phyloP scores from a whole-genome alignment of 2,113 vertebrate genomes.

The Neofelis nebulosa region DNA sequence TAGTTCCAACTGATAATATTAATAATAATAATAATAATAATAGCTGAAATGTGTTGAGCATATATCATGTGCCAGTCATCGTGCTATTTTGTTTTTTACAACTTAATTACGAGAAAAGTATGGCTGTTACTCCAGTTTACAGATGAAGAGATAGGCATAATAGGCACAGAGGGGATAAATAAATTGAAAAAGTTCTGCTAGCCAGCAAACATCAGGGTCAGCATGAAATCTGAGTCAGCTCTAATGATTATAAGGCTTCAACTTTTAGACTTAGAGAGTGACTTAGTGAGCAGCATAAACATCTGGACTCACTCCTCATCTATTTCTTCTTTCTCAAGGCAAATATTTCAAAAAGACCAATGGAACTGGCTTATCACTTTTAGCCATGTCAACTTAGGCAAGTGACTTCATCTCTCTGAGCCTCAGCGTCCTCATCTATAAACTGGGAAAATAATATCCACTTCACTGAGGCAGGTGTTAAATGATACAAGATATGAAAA shows the following conservation, averaged over 20 bases:
- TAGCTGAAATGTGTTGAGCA: background rate
- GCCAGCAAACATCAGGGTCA: background rate
- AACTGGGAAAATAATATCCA: background rate
- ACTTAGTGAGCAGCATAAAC: background rate
- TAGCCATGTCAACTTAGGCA: background rate
- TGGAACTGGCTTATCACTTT: background rate
- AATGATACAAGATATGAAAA: background rate
- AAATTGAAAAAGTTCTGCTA: background rate
- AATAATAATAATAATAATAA: background rate
- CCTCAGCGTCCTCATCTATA: background rate
- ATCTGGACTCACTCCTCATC: background rate
- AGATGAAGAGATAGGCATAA: background rate
- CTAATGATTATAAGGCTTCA: background rate
- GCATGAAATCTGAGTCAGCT: background rate
- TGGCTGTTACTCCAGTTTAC: background rate
- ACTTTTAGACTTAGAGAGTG: background rate
- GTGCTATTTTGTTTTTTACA: background rate
- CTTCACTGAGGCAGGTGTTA: background rate
- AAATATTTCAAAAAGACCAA: background rate
- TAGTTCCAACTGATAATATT: background rate
- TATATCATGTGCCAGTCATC: background rate
- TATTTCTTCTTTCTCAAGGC: background rate
- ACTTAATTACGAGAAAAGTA: background rate
- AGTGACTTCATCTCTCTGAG: background rate
- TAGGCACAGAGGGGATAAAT: background rate